Percentiles rank a stretch among this genome's conserved stretches.
Evolutionary conservation across 2,113 vertebrate genomes (phyloP).

Genomic region (Alethe castanea): DNA sequence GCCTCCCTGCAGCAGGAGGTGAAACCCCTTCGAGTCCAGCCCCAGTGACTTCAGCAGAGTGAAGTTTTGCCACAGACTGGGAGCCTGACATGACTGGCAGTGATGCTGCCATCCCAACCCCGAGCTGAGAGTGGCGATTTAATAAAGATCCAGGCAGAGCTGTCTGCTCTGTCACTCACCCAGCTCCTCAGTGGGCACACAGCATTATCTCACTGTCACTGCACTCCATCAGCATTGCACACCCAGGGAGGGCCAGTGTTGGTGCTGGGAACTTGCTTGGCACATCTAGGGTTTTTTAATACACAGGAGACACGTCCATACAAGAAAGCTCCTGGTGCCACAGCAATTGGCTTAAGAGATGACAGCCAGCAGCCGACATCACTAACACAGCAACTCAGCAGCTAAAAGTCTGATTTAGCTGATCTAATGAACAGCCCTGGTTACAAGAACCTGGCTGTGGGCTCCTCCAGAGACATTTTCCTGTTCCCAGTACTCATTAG

Average conservation of each 20-base stretch:
- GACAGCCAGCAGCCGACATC: neutral
- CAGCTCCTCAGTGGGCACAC: fast-evolving
- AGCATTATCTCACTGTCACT: neutral
- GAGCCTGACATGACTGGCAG: neutral
- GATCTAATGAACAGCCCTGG: neutral
- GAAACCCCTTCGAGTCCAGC: neutral
- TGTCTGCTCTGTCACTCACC: neutral
- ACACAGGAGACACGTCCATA: neutral
- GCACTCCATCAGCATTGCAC: fast-evolving
- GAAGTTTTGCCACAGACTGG: neutral
- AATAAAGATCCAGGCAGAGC: neutral
- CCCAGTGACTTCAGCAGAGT: neutral
- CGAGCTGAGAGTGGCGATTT: neutral
- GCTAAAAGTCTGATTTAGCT: neutral
- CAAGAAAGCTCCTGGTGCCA: neutral
- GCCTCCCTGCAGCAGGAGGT: neutral
- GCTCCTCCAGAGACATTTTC: neutral
- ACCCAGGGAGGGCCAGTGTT: neutral
- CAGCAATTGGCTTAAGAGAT: neutral
- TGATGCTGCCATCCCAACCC: neutral
- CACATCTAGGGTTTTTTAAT: neutral
- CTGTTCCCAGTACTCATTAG: neutral
- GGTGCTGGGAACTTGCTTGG: neutral
- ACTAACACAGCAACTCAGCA: neutral
- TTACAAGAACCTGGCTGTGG: fast-evolving